Evolutionary conservation across 2,797 vertebrate species (phyloP).

Genomic region (Pantherophis alleghaniensis): DNA sequence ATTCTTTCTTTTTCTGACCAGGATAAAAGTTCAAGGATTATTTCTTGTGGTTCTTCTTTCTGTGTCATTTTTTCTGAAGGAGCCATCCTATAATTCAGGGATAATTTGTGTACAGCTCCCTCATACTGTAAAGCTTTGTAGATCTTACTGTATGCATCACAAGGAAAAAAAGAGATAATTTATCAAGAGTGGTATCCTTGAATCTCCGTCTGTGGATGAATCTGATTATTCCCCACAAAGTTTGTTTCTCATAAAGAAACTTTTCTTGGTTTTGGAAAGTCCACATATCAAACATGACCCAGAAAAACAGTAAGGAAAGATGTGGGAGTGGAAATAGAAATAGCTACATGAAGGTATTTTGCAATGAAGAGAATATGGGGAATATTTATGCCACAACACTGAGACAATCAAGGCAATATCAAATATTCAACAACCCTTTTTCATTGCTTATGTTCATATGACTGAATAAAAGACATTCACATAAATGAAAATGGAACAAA

Average conservation of each 20-base stretch:
- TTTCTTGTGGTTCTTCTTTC: neutral
- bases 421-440: neutral
- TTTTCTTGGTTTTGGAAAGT: neutral
- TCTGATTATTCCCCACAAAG: neutral
- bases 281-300: neutral
- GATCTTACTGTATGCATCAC: neutral
- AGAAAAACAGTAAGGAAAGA: neutral
- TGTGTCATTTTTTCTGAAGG: neutral
- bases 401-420: neutral
- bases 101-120: neutral
- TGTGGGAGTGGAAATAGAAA: neutral
- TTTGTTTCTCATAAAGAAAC: neutral
- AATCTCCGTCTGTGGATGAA: neutral
- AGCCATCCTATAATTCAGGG: neutral
- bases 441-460: neutral
- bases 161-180: neutral
- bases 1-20: neutral
- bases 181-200: neutral
- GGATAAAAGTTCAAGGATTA: neutral
- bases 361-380: neutral
- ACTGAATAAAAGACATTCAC: neutral
- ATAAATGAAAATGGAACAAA: constrained; percentile 27
- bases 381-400: neutral
- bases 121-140: neutral
- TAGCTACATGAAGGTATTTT: neutral